Percentiles rank a stretch among this genome's conserved stretches.
Conservation (phyloP, 2,888 invertebrate species). For the Oscheius sp. region DNA sequence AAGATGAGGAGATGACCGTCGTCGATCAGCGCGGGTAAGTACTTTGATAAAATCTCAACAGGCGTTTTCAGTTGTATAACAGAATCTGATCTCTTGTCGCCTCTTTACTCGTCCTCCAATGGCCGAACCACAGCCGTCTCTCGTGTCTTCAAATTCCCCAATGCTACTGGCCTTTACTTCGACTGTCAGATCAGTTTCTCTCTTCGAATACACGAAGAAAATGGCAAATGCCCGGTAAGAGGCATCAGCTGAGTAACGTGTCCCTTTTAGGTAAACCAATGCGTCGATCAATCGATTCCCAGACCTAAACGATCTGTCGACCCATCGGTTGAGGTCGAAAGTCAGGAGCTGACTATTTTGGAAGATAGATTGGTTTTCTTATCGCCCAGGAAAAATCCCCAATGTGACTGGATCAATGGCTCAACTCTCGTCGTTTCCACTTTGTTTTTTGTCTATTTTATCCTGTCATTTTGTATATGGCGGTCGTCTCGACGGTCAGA, state of each 20-base stretch:
- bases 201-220: slow-evolving; percentile 9
- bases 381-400: background rate
- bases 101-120: background rate
- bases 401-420: slow-evolving; percentile 12
- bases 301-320: slow-evolving; percentile 9
- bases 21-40: slow-evolving; percentile 20
- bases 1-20: slow-evolving; percentile 10
- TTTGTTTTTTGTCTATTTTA: slow-evolving; percentile 21
- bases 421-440: slow-evolving; percentile 12
- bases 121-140: slow-evolving; percentile 12
- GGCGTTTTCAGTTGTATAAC: slow-evolving; percentile 10
- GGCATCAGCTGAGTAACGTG: background rate
- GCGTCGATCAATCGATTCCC: background rate
- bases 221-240: slow-evolving; percentile 24
- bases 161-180: slow-evolving; percentile 20
- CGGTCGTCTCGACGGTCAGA: background rate
- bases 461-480: slow-evolving; percentile 10
- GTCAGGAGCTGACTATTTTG: slow-evolving; percentile 13
- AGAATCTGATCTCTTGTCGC: slow-evolving; percentile 25
- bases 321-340: slow-evolving; percentile 3
- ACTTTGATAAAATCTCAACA: no score
- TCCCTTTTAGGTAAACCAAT: slow-evolving; percentile 12
- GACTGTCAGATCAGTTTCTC: slow-evolving; percentile 26
- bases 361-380: slow-evolving; percentile 21
- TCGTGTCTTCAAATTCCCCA: slow-evolving; percentile 33